A percentile compares a stretch with the other conserved stretches of the same genome.
Evolutionary conservation across 2,113 vertebrate genomes (phyloP).

Genomic region (Aramus guarauna): DNA sequence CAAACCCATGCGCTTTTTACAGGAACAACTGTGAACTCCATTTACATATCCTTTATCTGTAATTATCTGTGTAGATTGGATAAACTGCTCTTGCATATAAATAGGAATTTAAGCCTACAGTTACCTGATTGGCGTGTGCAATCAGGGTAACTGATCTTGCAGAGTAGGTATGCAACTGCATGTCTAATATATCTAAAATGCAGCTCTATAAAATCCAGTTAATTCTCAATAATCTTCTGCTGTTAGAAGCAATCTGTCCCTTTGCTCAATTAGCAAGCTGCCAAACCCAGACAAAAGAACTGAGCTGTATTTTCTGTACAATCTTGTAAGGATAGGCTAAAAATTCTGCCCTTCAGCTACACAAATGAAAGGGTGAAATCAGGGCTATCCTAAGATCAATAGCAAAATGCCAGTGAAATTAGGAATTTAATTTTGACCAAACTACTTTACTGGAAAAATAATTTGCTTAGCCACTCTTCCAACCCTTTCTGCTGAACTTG

Average conservation of each 20-base stretch:
- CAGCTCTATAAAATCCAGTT: background rate
- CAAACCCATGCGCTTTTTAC: background rate
- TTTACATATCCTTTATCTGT: background rate
- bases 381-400: background rate
- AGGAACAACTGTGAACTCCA: background rate
- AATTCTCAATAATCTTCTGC: background rate
- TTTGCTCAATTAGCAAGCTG: background rate
- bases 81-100: conserved; percentile 3
- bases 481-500: background rate
- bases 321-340: background rate
- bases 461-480: background rate
- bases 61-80: background rate
- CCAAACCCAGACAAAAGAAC: background rate
- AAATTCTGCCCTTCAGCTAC: background rate
- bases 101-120: background rate
- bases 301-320: background rate
- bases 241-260: background rate
- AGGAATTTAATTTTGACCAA: background rate
- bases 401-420: background rate
- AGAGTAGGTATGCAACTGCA: background rate
- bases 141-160: background rate
- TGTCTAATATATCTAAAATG: background rate
- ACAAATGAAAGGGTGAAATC: background rate
- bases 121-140: background rate
- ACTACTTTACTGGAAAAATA: background rate